Base-by-base conservation (phyloP, 2,888 invertebrate genomes). In the Malthinus flaveolus region DNA sequence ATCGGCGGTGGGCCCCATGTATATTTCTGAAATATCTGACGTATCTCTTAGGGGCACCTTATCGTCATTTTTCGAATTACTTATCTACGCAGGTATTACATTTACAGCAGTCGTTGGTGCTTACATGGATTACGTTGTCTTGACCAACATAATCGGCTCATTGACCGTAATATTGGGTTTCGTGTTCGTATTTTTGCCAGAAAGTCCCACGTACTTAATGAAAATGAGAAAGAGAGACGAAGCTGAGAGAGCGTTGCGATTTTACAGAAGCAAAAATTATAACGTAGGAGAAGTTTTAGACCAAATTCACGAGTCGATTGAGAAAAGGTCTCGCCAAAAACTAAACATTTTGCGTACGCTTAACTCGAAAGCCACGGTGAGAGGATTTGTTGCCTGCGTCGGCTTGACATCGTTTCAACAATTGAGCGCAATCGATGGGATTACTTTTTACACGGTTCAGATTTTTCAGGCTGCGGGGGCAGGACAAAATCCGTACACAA, bases 351-450 rank as follows among this genome's bases (percentile, higher is more conserved):
- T 79, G 32, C 83, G 87, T 70, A 80, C 91, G 65, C 73, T 88
- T 2, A 79, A 81, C 1, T 83, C 83, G 65, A 82, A 82, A 6
- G 86, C 85, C 0, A 83, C 42, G 1, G 82, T 86, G 37, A 86
- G 83, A 71, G 92, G 91, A 0, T 80, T 93, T 54, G 74, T 87
- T 46, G 87, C 89, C 54, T 85, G 87, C 4, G 80, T 90, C 34
- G 84, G 89, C 15, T 83, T 91, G 63, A 91, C 93, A 89, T 85
- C 90, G 72, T 90, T 90, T 78, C 91, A 91, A 69, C 90, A 91
- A 74, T 84, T 89, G 71, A 88, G 88, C 56, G 91, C 90, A 58
- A 83, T 91, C 66, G 90, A 90, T 77, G 90, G 89, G 1, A 88
- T 91, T 63, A 88, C 90, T 66, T 90, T 91, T 78, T 90, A 89